A percentile compares a stretch with the other conserved stretches of the same genome.
Evolutionary conservation across 1,140 invertebrate genomes (phyloP).

Genomic region (Pentalonia nigronervosa): DNA sequence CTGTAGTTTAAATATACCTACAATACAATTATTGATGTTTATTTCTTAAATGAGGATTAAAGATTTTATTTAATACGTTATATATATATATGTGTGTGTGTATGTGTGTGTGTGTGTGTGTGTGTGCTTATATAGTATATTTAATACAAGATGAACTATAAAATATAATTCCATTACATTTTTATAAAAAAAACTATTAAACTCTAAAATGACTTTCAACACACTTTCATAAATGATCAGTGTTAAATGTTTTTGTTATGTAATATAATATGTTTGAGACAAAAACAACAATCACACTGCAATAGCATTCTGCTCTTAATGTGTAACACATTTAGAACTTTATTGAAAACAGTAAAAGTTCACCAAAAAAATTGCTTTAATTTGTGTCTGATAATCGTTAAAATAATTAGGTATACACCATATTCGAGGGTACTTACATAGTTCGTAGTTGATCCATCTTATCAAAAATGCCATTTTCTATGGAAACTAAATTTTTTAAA

Average conservation of each 20-base stretch:
- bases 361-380: not conserved
- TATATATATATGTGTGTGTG: too few relatives aligned
- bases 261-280: not conserved
- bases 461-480: conserved; percentile 34
- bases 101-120: too few relatives aligned
- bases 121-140: too few relatives aligned
- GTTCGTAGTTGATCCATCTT: not conserved
- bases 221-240: not conserved
- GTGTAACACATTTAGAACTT: not conserved
- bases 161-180: not conserved
- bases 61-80: too few relatives aligned
- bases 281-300: not conserved
- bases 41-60: not conserved
- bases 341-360: not conserved
- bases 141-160: not conserved
- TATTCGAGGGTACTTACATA: conserved; percentile 24
- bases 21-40: not conserved
- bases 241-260: not conserved
- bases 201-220: not conserved
- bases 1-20: not conserved
- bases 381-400: not conserved
- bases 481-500: conserved; percentile 7
- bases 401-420: not conserved
- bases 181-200: not conserved
- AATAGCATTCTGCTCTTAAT: not conserved